Evolutionary conservation across 2,888 invertebrate species (phyloP), one percentile per base, ranked within the genome.

Genomic region (Nezara viridula): DNA sequence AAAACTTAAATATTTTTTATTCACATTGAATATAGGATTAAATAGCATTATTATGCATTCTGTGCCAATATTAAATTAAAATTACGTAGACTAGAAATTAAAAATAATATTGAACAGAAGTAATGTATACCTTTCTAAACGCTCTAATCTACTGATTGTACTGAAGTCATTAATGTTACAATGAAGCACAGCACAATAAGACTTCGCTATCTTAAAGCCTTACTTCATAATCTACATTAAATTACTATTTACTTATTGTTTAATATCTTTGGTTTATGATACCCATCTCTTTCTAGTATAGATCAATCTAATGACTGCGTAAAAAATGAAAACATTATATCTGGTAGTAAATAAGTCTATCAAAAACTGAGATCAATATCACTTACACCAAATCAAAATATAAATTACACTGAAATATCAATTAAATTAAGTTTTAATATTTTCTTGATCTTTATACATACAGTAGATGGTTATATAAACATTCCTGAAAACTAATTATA

Each of bases 171-270:
- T 55, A 55, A 55, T n/a, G 55, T 9, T 55, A 55, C 55, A 55
- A 55, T 4, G 60, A 27, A 60, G 24, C 40, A 40, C 77, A 77
- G 10, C 21, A 40, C 40, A 81, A 81, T 12, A 14, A 44, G 40
- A 37, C 77, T 44, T 81, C n/a, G 12, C 81, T 10, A 81, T 44
- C 81, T 81, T 81, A 81, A 81, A 81, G 81, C 81, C 81, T 81
- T 81, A 81, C 2, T 19, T 60, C 3, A 37, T 73, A 19, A 73
- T 12, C 37, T 73, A 73, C 5, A 66, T 19, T 37, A 19, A 73
- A 32, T 9, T 73, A 37, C 37, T 37, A 73, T 37, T 73, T 37
- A 2, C 66, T 73, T 37, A 73, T 37, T 37, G 37, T 32, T 73
- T 37, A 19, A 73, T 0, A 7, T 73, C 66, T 73, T 73, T 73